A percentile compares a stretch with the other conserved stretches of the same genome.
Conservation (phyloP, 2,888 invertebrate species). For the Meganola albula region DNA sequence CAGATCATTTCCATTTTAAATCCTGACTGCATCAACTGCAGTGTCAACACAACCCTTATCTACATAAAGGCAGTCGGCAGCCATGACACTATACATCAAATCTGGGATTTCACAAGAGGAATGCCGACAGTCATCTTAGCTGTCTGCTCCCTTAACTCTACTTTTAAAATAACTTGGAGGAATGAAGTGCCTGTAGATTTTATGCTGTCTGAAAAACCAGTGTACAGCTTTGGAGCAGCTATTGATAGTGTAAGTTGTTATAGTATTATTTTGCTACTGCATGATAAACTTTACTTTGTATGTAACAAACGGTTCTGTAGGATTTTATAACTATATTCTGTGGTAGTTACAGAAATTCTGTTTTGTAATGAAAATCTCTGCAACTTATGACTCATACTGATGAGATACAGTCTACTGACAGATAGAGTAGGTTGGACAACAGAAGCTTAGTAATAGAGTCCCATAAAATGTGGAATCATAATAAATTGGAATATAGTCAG, state of each 20-base stretch:
- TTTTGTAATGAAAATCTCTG: too few relatives aligned
- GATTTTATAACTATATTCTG: too few relatives aligned
- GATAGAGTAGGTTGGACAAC: too few relatives aligned
- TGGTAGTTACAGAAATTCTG: too few relatives aligned
- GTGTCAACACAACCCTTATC: constrained; percentile 52
- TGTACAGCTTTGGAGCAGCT: constrained; percentile 78
- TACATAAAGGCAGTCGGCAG: constrained; percentile 76
- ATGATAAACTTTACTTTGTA: too few relatives aligned
- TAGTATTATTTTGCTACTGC: too few relatives aligned
- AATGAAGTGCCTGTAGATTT: constrained; percentile 46
- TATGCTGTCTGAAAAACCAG: constrained; percentile 57
- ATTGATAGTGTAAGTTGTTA: constrained; percentile 81
- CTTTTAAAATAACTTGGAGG: constrained; percentile 72
- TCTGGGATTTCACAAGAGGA: constrained; percentile 80
- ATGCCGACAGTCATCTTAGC: constrained; percentile 78
- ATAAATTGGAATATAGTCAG: too few relatives aligned
- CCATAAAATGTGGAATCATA: too few relatives aligned
- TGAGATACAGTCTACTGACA: too few relatives aligned
- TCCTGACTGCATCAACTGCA: constrained; percentile 51
- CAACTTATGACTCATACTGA: too few relatives aligned
- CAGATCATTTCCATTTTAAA: constrained; percentile 56
- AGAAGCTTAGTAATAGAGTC: too few relatives aligned
- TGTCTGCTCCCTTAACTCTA: constrained; percentile 61
- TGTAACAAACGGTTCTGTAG: too few relatives aligned
- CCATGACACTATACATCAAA: constrained; percentile 79